Percentiles rank a stretch among this genome's conserved stretches.
Conservation (phyloP, 2,888 invertebrate genomes). For the Dione vanillae region DNA sequence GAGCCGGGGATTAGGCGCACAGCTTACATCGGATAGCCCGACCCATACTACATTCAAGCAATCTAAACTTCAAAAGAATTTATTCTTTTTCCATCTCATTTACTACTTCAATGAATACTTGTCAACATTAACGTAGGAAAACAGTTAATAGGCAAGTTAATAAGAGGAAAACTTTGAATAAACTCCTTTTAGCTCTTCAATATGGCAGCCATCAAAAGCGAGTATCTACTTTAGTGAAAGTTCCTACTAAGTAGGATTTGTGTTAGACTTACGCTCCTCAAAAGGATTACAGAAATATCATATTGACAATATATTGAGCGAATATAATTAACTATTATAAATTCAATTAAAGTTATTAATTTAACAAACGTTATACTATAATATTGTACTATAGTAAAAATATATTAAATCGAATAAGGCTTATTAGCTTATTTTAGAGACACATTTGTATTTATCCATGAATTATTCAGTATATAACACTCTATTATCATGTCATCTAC, state of each 20-base stretch:
- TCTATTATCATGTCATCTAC: conserved; percentile 26
- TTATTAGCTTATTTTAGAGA: conserved; percentile 19
- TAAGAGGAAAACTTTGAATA: conserved; percentile 80
- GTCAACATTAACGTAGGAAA: conserved; percentile 66
- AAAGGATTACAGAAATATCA: conserved; percentile 75
- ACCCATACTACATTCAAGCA: conserved; percentile 73
- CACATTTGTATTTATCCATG: conserved; percentile 23
- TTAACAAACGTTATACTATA: background rate
- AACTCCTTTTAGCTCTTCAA: conserved; percentile 76
- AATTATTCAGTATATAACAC: conserved; percentile 21
- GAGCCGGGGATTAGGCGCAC: conserved; percentile 74
- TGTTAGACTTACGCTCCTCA: conserved; percentile 73
- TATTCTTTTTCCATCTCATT: conserved; percentile 58
- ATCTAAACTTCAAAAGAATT: conserved; percentile 59
- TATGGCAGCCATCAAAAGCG: conserved; percentile 77
- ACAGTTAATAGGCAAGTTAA: conserved; percentile 78
- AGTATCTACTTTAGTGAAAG: conserved; percentile 80
- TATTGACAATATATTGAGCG: conserved; percentile 65
- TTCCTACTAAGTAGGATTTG: conserved; percentile 82
- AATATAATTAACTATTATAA: conserved; percentile 37
- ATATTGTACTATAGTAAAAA: background rate
- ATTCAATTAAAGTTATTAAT: conserved; percentile 22
- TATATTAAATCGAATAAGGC: background rate
- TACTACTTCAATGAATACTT: conserved; percentile 53
- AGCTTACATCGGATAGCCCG: conserved; percentile 72